Percentiles rank a stretch among this genome's conserved stretches.
These are phyloP conservation scores for Podotricha telesiphe DNA, from an alignment of 2,888 invertebrate species.

Conservation along the genomic window DNA sequence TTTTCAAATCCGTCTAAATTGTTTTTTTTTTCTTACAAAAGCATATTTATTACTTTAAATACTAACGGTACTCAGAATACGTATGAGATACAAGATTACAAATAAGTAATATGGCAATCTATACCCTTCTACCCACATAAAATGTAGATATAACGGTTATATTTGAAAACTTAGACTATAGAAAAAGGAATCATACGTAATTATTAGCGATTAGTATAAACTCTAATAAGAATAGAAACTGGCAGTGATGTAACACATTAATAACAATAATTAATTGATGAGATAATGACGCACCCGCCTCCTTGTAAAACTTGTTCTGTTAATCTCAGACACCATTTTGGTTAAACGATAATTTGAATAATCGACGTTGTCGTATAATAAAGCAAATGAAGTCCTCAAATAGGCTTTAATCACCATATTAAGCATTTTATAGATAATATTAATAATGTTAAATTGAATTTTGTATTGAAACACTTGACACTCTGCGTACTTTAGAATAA, in stretches of 20 bases:
- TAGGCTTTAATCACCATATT: slow-evolving; percentile 2
- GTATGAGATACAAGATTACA: not conserved
- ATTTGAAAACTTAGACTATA: not conserved
- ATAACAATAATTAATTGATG: slow-evolving; percentile 33
- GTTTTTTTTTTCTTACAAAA: not conserved
- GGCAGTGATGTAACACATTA: slow-evolving; percentile 31
- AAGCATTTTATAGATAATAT: not conserved
- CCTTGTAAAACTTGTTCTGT: slow-evolving; percentile 40
- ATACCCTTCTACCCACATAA: slow-evolving; percentile 23
- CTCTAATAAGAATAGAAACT: slow-evolving; percentile 23
- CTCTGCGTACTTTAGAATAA: not conserved
- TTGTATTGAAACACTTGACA: not conserved
- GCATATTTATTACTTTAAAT: not conserved
- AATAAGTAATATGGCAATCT: not conserved
- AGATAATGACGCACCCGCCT: slow-evolving; percentile 31
- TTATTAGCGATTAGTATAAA: not conserved
- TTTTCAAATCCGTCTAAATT: too few species aligned
- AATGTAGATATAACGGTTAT: not conserved
- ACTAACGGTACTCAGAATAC: too few species aligned
- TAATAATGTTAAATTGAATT: not conserved
- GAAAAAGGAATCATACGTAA: slow-evolving; percentile 1
- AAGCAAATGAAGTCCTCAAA: slow-evolving; percentile 12
- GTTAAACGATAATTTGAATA: slow-evolving; percentile 30
- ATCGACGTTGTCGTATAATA: slow-evolving; percentile 23
- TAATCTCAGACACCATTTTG: slow-evolving; percentile 29